Evolutionary conservation across 2,797 vertebrate genomes (phyloP), one percentile per base, ranked within the genome.

Genomic region (Percopsis omiscomaycus): DNA sequence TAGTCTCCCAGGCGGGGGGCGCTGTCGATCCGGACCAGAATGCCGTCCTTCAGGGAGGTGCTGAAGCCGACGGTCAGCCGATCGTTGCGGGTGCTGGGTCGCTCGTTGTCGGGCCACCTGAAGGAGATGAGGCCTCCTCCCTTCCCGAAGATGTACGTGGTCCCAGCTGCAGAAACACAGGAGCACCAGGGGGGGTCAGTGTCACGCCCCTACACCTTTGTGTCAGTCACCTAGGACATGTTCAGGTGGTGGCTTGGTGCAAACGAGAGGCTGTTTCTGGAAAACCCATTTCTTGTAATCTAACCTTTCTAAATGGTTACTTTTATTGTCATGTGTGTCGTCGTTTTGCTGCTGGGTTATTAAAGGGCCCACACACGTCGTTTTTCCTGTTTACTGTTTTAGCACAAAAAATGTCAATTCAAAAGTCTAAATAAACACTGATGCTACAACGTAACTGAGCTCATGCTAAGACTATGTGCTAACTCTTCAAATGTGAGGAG

Each of bases 61-160:
- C 97, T 98, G 92, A 98, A 99, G 73, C 97, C 97, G 15, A 98
- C 95, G 0, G 97, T 98, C 37, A 99, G 91, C 51, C 95, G 92
- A 88, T 99, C 97, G 0, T 95, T 97, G 57, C 97, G 94, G 0
- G 97, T 99, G 88, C 97, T 99, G 0, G 97, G 97, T 32, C 96
- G 92, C 84, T 99, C 97, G 9, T 98, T 99, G 49, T 94, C 93
- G 0, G 97, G 97, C 97, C 97, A 99, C 55, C 92, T 95, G 75
- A 95, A 99, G 0, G 95, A 89, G 65, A 99, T 97, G 65, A 98
- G 94, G 48, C 97, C 97, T 44, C 97, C 97, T 3, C 95, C 97
- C 88, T 98, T 98, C 30, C 96, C 97, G 80, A 99, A 99, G 84
- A 99, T 99, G 66, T 96, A 99, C 0, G 96, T 99, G 1, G 96